These are phyloP conservation scores for Todiramphus saurophagus DNA, from an alignment of 2,113 vertebrate species.

Conservation along the genomic window DNA sequence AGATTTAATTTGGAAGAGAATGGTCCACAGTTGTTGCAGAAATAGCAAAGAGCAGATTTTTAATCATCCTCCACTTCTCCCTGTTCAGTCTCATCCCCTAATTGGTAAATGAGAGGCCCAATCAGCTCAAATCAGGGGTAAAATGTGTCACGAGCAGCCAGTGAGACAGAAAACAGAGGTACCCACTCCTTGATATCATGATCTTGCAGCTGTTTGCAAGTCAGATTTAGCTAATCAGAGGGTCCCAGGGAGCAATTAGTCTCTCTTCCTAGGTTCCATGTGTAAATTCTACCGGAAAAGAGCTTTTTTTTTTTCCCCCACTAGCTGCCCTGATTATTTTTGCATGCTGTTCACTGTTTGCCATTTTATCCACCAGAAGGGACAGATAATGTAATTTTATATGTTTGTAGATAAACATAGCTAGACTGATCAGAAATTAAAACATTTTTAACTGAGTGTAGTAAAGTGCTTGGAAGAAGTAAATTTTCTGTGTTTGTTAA, in stretches of 20 bases:
- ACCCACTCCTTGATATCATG: constrained; percentile 37
- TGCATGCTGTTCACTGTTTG: constrained; percentile 11
- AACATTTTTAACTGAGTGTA: not conserved
- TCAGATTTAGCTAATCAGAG: constrained; percentile 56
- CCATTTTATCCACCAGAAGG: constrained; percentile 19
- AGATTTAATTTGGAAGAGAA: constrained; percentile 61
- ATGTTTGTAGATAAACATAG: constrained; percentile 19
- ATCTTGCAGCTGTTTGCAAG: constrained; percentile 60
- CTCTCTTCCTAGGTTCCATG: constrained; percentile 34
- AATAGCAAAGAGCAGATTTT: constrained; percentile 58
- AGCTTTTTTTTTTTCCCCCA: not conserved
- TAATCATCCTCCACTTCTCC: constrained; percentile 35
- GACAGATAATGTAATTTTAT: not conserved
- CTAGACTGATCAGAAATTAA: not conserved
- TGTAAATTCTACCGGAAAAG: constrained; percentile 29
- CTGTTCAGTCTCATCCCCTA: constrained; percentile 48
- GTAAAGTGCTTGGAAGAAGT: not conserved
- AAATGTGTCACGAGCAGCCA: constrained; percentile 53
- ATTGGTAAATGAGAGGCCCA: constrained; percentile 51
- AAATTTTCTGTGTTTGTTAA: not conserved
- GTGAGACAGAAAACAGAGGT: constrained; percentile 59
- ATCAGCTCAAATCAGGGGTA: constrained; percentile 30
- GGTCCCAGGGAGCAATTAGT: constrained; percentile 60
- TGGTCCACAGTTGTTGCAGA: constrained; percentile 33
- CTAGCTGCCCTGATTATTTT: constrained; percentile 18